Conservation (phyloP, 2,888 invertebrate species). For the Drosophila prostipennis region DNA sequence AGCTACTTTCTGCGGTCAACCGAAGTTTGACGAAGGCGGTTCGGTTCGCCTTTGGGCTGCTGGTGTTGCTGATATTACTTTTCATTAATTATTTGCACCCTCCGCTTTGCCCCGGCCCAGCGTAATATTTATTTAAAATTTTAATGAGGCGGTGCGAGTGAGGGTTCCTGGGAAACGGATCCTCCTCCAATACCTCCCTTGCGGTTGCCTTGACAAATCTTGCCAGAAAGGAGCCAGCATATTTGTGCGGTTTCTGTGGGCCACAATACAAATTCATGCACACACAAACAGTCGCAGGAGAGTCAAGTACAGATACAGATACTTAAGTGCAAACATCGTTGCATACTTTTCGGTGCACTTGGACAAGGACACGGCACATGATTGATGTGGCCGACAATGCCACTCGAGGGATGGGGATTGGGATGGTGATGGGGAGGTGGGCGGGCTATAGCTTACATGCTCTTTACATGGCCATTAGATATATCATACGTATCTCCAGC, state of each 20-base stretch:
- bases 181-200: not conserved
- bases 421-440: no score
- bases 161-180: slow-evolving; percentile 26
- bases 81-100: slow-evolving; percentile 71
- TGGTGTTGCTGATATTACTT: slow-evolving; percentile 61
- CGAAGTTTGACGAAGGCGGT: slow-evolving; percentile 53
- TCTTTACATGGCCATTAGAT: slow-evolving; percentile 65
- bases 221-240: slow-evolving; percentile 13
- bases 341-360: slow-evolving; percentile 68
- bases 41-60: slow-evolving; percentile 14
- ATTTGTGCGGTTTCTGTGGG: slow-evolving; percentile 47
- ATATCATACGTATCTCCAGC: slow-evolving; percentile 38
- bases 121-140: slow-evolving; percentile 68
- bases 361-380: slow-evolving; percentile 57
- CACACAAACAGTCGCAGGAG: slow-evolving; percentile 1
- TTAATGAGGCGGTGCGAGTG: slow-evolving; percentile 60
- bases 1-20: slow-evolving; percentile 63
- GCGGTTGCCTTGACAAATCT: slow-evolving; percentile 65
- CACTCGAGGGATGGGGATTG: not conserved
- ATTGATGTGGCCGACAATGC: slow-evolving; percentile 61
- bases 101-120: slow-evolving; percentile 11
- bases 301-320: slow-evolving; percentile 20
- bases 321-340: slow-evolving; percentile 59
- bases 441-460: slow-evolving; percentile 42
- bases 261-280: slow-evolving; percentile 24